These are phyloP conservation scores for Octodon degus DNA, from an alignment of 2,113 vertebrate species.

Conservation along the genomic window DNA sequence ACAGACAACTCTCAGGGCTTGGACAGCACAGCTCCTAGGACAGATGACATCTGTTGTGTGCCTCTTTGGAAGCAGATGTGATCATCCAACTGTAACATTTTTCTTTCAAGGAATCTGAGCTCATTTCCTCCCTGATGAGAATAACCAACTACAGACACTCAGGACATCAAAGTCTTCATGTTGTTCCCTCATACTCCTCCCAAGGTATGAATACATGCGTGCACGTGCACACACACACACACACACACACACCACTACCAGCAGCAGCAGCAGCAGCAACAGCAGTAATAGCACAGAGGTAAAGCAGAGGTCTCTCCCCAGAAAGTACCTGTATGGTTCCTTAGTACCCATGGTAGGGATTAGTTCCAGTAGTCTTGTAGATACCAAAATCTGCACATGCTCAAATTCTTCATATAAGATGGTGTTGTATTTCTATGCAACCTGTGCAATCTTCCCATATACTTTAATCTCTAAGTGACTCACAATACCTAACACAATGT, in stretches of 20 bases:
- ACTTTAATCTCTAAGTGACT: background rate
- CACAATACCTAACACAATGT: background rate
- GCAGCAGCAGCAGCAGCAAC: too few species aligned
- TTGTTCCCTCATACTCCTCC: background rate
- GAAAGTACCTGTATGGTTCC: background rate
- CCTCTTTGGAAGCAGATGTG: background rate
- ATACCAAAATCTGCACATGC: background rate
- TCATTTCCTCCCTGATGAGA: background rate
- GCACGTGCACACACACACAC: background rate
- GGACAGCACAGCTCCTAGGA: background rate
- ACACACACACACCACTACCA: background rate
- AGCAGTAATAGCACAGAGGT: too few species aligned
- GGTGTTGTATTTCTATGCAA: background rate
- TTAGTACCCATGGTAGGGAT: background rate
- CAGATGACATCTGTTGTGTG: accelerated
- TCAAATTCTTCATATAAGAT: background rate
- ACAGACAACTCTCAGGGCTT: background rate
- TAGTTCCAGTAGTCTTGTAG: background rate
- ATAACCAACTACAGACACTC: background rate
- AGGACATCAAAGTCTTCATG: background rate
- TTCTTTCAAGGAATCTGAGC: background rate
- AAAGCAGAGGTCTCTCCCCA: background rate
- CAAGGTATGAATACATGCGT: background rate
- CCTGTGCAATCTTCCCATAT: background rate
- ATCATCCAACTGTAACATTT: background rate